A percentile compares a stretch with the other conserved stretches of the same genome.
Conservation (phyloP, 2,113 vertebrate species). For the Coptodon bakossiorum region DNA sequence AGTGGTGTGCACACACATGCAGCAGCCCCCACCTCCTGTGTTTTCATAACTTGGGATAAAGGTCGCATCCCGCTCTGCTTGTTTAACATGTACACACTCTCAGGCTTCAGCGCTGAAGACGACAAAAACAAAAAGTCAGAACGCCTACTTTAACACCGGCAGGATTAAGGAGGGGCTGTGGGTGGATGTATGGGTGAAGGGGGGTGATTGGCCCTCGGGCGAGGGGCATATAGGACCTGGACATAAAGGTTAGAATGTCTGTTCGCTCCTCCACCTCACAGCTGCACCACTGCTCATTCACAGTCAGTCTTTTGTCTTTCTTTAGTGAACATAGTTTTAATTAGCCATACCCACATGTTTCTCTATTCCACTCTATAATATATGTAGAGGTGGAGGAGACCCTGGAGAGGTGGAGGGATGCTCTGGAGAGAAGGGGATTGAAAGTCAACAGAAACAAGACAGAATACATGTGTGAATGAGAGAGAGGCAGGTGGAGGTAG, state of each 20-base stretch:
- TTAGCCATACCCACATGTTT: neutral
- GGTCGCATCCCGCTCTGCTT: slow-evolving; percentile 45
- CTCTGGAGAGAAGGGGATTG: neutral
- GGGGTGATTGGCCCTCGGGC: neutral
- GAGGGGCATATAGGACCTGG: neutral
- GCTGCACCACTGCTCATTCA: neutral
- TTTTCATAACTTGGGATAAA: slow-evolving; percentile 59
- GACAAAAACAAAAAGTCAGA: slow-evolving; percentile 46
- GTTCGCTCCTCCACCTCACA: neutral
- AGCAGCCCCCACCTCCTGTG: slow-evolving; percentile 25
- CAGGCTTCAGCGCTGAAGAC: neutral
- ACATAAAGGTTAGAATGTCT: neutral
- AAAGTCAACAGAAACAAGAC: neutral
- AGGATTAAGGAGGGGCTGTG: slow-evolving; percentile 26
- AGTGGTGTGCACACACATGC: neutral
- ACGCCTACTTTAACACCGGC: slow-evolving; percentile 24
- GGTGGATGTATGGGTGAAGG: neutral
- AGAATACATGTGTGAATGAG: neutral
- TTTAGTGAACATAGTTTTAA: neutral
- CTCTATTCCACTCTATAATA: neutral
- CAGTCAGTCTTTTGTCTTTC: neutral
- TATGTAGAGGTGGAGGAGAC: neutral
- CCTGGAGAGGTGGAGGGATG: neutral
- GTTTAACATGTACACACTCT: slow-evolving; percentile 40
- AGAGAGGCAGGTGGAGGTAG: neutral